Base-by-base conservation (phyloP, 2,888 invertebrate species). In the Lamellibrachia columna region DNA sequence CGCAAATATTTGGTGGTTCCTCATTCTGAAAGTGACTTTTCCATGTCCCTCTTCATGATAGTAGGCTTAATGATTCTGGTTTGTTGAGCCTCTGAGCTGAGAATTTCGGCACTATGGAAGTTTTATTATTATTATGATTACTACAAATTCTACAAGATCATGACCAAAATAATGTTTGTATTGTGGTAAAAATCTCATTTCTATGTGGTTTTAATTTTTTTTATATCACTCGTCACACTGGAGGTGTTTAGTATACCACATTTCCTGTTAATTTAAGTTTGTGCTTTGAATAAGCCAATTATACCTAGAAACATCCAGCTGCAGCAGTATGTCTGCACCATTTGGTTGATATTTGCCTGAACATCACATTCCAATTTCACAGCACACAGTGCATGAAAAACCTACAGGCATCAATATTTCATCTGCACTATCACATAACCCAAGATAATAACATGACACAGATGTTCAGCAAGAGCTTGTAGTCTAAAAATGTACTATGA, bases 371-470 rank as follows among this genome's bases (percentile, higher is more conserved):
- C 75, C 75, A 15, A 75, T 75, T 75, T 22, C 75, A 22, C n/a
- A n/a, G 75, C 75, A 75, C 75, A 75, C n/a, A n/a, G 4, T 75
- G 75, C 75, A 75, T n/a, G 3, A 55, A 55, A 55, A 55, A 55
- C 55, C 55, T 55, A 55, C 8, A 55, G 9, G 3, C 3, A 75
- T 75, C 75, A 75, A 75, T 75, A 75, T 75, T 75, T 75, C 75
- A 75, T 75, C 75, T 75, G 75, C 75, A 75, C 75, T 75, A 75
- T 75, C 75, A 75, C 75, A 75, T 15, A 75, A 75, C 22, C n/a
- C n/a, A 15, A 4, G 22, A 75, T 75, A 75, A 75, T 75, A 75
- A 75, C 75, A 75, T 75, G 75, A n/a, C 75, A 75, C 75, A 75
- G 75, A 75, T 15, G 75, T 75, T 75, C n/a, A n/a, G 75, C 75